phyloP scores from a whole-genome alignment of 1,140 invertebrate genomes.

The Dermatophagoides farinae region DNA sequence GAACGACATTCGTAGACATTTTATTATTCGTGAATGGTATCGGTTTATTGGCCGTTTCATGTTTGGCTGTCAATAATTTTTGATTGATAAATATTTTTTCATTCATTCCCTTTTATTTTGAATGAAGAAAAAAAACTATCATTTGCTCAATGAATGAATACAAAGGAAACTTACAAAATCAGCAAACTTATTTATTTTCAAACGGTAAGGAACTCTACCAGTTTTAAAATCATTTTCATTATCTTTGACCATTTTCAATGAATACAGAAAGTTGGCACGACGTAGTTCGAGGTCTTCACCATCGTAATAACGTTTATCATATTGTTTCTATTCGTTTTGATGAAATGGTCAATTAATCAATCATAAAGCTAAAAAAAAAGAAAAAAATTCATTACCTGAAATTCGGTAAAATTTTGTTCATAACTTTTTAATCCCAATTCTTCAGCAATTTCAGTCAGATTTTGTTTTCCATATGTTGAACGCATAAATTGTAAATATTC shows the following conservation, averaged over 20 bases:
- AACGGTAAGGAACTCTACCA: not conserved
- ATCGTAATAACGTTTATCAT: not conserved
- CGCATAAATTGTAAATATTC: not conserved
- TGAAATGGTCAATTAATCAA: too few relatives aligned
- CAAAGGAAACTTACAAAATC: not conserved
- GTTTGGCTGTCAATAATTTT: not conserved
- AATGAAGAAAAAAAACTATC: not conserved
- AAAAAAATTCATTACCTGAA: not conserved
- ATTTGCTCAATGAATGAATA: too few relatives aligned
- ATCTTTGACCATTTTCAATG: not conserved
- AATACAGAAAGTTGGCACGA: not conserved
- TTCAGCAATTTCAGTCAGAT: not conserved
- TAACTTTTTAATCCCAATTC: not conserved
- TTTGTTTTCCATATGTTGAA: not conserved
- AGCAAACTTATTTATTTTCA: not conserved
- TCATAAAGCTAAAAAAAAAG: not conserved
- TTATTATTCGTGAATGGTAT: not conserved
- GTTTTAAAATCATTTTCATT: not conserved
- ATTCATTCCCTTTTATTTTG: not conserved
- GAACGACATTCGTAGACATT: not conserved
- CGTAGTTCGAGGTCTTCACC: not conserved
- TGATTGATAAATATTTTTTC: not conserved
- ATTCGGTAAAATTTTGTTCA: constrained; percentile 1
- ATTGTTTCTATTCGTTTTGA: constrained; percentile 1
- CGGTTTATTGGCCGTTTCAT: not conserved